Conservation (phyloP, 2,797 vertebrate genomes). For the Acipenser ruthenus region DNA sequence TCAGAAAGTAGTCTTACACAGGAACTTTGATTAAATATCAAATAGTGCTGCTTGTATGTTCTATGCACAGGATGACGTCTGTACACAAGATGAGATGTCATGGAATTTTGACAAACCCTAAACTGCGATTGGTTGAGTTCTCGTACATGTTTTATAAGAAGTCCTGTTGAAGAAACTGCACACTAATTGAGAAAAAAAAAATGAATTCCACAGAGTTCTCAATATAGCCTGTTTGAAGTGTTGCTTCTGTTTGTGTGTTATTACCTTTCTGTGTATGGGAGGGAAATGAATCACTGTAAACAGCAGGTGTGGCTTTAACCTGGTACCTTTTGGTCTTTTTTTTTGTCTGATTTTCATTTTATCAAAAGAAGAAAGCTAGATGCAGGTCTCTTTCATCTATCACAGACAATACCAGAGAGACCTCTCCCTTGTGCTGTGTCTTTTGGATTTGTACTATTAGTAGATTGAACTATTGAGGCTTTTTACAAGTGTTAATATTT, state of each 20-base stretch:
- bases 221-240: slow-evolving; percentile 54
- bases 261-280: slow-evolving; percentile 48
- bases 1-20: too few relatives aligned
- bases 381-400: slow-evolving; percentile 58
- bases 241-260: slow-evolving; percentile 31
- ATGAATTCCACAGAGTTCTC: neutral
- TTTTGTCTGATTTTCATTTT: slow-evolving; percentile 68
- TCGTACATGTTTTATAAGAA: neutral
- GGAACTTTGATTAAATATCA: too few relatives aligned
- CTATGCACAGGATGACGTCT: too few relatives aligned
- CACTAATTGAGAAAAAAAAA: neutral
- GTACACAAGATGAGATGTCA: too few relatives aligned
- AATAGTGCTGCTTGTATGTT: too few relatives aligned
- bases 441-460: slow-evolving; percentile 39
- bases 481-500: slow-evolving; percentile 42
- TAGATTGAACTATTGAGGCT: slow-evolving; percentile 38
- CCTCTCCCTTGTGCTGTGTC: slow-evolving; percentile 36
- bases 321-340: slow-evolving; percentile 47
- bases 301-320: slow-evolving; percentile 70
- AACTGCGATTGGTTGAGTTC: too few relatives aligned
- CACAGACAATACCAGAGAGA: slow-evolving; percentile 30
- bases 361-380: slow-evolving; percentile 60
- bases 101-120: too few relatives aligned
- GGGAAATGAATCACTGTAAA: slow-evolving; percentile 59
- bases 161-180: neutral